A percentile compares a stretch with the other conserved stretches of the same genome.
These are phyloP conservation scores for Spisula subtruncata DNA, from an alignment of 2,888 invertebrate genomes.

Conservation along the genomic window DNA sequence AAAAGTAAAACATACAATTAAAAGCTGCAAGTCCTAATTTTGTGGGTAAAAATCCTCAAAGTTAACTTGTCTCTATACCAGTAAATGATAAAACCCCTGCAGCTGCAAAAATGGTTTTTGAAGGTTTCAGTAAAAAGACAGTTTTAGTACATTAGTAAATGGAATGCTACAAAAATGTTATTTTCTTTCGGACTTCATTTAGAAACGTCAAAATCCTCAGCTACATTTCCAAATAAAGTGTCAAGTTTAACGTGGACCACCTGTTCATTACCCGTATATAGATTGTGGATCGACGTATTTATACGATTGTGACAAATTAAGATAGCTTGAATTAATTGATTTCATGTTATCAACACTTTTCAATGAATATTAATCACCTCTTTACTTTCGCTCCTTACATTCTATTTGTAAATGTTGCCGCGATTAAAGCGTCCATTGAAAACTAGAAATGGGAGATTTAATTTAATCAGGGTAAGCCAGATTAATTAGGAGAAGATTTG, in stretches of 20 bases:
- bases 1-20: too few relatives aligned
- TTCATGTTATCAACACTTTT: neutral
- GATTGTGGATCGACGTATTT: neutral
- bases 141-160: too few relatives aligned
- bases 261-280: neutral
- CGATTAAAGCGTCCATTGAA: neutral
- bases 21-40: too few relatives aligned
- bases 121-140: too few relatives aligned
- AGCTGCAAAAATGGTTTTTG: too few relatives aligned
- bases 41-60: too few relatives aligned
- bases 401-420: neutral
- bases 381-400: neutral
- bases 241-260: neutral
- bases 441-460: neutral
- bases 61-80: too few relatives aligned
- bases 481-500: neutral
- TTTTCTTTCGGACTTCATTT: too few relatives aligned
- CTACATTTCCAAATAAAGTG: neutral
- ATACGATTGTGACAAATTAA: constrained; percentile 2
- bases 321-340: neutral
- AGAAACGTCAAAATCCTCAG: neutral
- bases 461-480: neutral
- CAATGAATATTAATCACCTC: neutral
- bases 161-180: too few relatives aligned
- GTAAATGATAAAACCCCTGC: too few relatives aligned